Base-by-base conservation (phyloP, 2,797 vertebrate genomes). In the Arrhamphus sclerolepis region DNA sequence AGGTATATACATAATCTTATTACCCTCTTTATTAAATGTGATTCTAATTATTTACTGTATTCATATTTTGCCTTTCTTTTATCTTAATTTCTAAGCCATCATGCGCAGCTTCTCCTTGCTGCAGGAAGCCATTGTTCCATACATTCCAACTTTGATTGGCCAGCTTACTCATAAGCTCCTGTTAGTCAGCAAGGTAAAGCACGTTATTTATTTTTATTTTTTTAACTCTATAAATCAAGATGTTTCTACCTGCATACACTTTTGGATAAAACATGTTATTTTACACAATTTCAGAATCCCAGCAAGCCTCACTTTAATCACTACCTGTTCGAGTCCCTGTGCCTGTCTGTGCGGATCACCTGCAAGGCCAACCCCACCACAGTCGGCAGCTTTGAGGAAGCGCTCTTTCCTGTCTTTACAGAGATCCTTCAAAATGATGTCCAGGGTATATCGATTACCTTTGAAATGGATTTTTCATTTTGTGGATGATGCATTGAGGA, bases 241-340 rank as follows among this genome's bases (percentile, higher is more conserved):
- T 21, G 2, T 0, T 5, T 49, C 48, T 22, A 7, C 13, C 6
- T 48, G 7, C 5, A 20, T 51, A 6, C 1, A 22, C 53, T 0
- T 54, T 57, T n/a, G 6, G 7, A 19, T 4, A 17, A 21, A 10
- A 14, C 0, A 0, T 24, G 1, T 48, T 0, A 5, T 72, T 24
- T 62, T 1, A 0, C 17, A 18, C 13, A 2, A 64, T 87, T 89
- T 62, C 87, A 99, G 98, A 99, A 99, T 81, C 98, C 98, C 84
- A 99, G 98, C 93, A 99, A 98, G 79, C 98, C 98, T 69, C 97
- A 99, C 84, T 99, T 99, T 72, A 99, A 99, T 87, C 98, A 99
- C 91, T 99, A 99, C 85, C 92, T 99, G 92, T 99, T 99, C 65
- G 98, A 99, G 91, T 96, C 97, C 9, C 94, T 99, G 79, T 99